These are phyloP conservation scores for Erinaceus europaeus DNA, from an alignment of 2,113 vertebrate species.

Conservation along the genomic window DNA sequence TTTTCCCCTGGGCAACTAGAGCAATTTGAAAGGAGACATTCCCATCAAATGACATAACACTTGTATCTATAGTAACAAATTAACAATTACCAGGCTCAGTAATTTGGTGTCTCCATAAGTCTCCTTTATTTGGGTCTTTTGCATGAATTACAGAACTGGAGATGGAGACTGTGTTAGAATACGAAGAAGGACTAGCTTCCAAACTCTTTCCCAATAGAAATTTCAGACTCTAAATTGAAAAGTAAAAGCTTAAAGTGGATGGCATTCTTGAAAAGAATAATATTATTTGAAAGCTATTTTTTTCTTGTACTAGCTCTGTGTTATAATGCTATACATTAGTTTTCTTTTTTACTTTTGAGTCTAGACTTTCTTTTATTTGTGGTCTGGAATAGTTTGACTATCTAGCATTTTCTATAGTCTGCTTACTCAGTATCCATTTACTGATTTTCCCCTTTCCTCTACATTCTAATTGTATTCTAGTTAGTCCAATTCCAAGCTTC, in stretches of 20 bases:
- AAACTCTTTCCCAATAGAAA: not conserved
- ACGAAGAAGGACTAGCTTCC: not conserved
- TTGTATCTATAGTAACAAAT: constrained; percentile 57
- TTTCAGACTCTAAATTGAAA: not conserved
- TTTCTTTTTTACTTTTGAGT: not conserved
- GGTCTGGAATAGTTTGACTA: no score
- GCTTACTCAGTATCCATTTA: not conserved
- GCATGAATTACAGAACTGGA: constrained; percentile 9
- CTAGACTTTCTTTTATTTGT: not conserved
- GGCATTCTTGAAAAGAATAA: not conserved
- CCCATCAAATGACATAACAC: constrained; percentile 43
- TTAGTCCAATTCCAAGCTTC: not conserved
- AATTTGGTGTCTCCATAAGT: constrained; percentile 24
- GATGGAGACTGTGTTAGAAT: not conserved
- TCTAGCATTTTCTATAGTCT: not conserved
- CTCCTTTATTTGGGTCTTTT: constrained; percentile 28
- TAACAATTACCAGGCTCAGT: constrained; percentile 32
- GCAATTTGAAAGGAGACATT: constrained; percentile 58
- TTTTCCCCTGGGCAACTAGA: constrained; percentile 42
- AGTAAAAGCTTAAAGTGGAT: not conserved
- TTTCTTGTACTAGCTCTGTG: not conserved
- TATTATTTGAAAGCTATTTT: not conserved
- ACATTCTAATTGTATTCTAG: not conserved
- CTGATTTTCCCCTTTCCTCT: fast-evolving
- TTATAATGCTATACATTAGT: not conserved